These are phyloP conservation scores for Brachylomia viminalis DNA, from an alignment of 2,888 invertebrate genomes.

Conservation along the genomic window DNA sequence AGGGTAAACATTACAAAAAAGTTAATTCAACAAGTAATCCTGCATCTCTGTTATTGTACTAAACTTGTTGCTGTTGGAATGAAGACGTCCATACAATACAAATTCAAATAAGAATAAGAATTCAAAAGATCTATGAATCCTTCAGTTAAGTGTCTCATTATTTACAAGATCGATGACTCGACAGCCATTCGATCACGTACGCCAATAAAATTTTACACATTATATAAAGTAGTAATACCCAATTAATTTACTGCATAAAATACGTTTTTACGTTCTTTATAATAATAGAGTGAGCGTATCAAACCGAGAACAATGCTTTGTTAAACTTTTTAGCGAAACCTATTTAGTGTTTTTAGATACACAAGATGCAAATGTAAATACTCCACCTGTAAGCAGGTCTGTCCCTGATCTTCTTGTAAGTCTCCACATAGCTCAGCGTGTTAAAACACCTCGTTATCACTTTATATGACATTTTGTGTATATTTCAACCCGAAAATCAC, in stretches of 20 bases:
- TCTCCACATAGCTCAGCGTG: constrained; percentile 84
- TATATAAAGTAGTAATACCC: not conserved
- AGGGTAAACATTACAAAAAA: not conserved
- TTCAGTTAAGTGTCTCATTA: constrained; percentile 16
- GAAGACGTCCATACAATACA: not conserved
- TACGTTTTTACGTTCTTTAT: too few relatives aligned
- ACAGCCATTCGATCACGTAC: constrained; percentile 57
- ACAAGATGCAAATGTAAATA: constrained; percentile 36
- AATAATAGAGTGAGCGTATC: not conserved
- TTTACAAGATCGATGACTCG: constrained; percentile 47
- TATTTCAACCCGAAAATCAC: constrained; percentile 32
- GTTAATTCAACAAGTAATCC: constrained; percentile 23
- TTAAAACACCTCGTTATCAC: constrained; percentile 80
- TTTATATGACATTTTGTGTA: constrained; percentile 82
- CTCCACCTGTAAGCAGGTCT: constrained; percentile 81
- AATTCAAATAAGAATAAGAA: too few relatives aligned
- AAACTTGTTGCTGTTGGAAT: not conserved
- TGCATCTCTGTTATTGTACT: not conserved
- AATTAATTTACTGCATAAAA: not conserved
- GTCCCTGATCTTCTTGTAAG: constrained; percentile 83
- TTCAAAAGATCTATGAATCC: not conserved
- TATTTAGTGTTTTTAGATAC: constrained; percentile 6
- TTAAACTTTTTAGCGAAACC: not conserved
- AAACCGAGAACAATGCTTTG: not conserved
- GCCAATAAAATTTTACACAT: constrained; percentile 38